phyloP scores from a whole-genome alignment of 2,113 vertebrate species.

The Muscicapa adusta region DNA sequence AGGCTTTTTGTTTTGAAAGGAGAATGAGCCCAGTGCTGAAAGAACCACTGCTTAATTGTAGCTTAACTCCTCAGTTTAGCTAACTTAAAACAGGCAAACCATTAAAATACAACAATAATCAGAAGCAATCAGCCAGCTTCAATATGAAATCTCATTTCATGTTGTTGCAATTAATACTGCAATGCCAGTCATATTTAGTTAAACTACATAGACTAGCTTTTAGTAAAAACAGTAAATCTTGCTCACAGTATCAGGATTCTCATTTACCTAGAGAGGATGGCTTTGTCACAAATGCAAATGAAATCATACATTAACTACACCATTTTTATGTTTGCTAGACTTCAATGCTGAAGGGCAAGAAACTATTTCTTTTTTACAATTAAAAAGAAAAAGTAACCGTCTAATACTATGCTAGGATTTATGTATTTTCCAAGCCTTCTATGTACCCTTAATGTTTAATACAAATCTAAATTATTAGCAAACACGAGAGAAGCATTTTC shows the following conservation, averaged over 20 bases:
- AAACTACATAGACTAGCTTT: not conserved
- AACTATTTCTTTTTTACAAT: not conserved
- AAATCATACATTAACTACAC: fast-evolving
- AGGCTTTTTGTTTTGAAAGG: not conserved
- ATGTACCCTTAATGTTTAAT: not conserved
- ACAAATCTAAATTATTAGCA: not conserved
- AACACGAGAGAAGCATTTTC: not conserved
- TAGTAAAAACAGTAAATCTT: not conserved
- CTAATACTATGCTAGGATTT: not conserved
- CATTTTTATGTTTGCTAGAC: not conserved
- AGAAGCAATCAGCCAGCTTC: not conserved
- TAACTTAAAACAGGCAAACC: not conserved
- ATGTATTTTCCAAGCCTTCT: not conserved
- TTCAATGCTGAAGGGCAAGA: not conserved
- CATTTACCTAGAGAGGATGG: not conserved
- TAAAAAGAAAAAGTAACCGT: not conserved
- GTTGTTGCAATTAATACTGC: not conserved
- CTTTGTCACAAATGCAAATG: not conserved
- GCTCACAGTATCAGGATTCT: not conserved
- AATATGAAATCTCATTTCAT: not conserved
- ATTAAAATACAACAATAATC: not conserved
- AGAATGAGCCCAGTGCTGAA: not conserved
- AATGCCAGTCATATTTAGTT: not conserved
- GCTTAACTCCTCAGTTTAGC: not conserved
- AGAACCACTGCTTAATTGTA: not conserved